Evolutionary conservation across 2,888 invertebrate genomes (phyloP).

Genomic region (Macaria liturata): DNA sequence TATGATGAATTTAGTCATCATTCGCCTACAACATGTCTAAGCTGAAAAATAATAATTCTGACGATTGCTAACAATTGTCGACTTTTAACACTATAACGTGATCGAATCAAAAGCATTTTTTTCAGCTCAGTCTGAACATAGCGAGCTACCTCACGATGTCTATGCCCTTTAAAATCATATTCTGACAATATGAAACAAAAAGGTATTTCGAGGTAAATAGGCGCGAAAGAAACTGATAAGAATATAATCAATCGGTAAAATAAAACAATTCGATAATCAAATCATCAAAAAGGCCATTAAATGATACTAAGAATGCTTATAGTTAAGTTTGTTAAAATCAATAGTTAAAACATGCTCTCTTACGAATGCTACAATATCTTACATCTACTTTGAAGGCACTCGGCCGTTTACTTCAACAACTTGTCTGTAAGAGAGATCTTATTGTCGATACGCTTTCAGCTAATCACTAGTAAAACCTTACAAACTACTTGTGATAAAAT

Average conservation of each 20-base stretch:
- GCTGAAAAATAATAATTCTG: constrained; percentile 23
- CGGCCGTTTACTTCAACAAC: constrained; percentile 77
- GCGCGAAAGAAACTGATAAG: constrained; percentile 37
- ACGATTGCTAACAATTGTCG: background rate
- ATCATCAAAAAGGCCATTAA: constrained; percentile 6
- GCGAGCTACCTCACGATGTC: constrained; percentile 4
- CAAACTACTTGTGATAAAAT: constrained; percentile 51
- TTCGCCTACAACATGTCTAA: constrained; percentile 44
- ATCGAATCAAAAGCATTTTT: constrained; percentile 30
- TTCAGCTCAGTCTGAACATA: constrained; percentile 33
- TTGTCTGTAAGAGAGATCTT: constrained; percentile 65
- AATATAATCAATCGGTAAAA: constrained; percentile 74
- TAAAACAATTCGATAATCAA: constrained; percentile 49
- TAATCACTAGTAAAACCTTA: constrained; percentile 60
- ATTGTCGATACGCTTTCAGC: constrained; percentile 75
- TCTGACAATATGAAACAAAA: constrained; percentile 68
- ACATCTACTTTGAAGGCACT: constrained; percentile 48
- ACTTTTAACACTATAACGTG: background rate
- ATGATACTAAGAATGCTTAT: too few relatives aligned
- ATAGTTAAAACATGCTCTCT: constrained; percentile 77
- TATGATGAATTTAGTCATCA: constrained; percentile 54
- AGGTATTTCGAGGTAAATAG: constrained; percentile 51
- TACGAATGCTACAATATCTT: constrained; percentile 49
- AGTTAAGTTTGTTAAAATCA: constrained; percentile 60
- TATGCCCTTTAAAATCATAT: constrained; percentile 67